Conservation (phyloP, 2,888 invertebrate species). For the Tolmerus cingulatus region DNA sequence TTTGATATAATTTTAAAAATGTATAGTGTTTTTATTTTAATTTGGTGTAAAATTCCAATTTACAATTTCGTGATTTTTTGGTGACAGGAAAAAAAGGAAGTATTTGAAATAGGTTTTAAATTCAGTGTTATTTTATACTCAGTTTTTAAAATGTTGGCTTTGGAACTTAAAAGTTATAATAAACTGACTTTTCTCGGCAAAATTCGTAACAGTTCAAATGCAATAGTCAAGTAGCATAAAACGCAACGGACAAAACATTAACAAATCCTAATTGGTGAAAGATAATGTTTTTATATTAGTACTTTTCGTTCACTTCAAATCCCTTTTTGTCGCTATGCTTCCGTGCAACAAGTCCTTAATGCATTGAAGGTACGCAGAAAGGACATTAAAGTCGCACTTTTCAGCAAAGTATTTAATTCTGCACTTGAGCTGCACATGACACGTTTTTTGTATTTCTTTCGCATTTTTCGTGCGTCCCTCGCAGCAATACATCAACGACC, state of each 20-base stretch:
- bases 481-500: constrained; percentile 13
- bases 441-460: constrained; percentile 17
- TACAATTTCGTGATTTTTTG: too few species aligned
- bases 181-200: too few species aligned
- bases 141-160: too few species aligned
- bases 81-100: too few species aligned
- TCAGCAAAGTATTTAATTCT: background rate
- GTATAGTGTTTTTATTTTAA: too few species aligned
- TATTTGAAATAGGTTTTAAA: too few species aligned
- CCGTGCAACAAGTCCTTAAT: background rate
- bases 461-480: background rate
- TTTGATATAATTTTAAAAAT: too few species aligned
- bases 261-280: background rate
- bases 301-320: background rate
- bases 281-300: background rate
- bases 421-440: constrained; percentile 33
- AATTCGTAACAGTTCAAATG: too few species aligned
- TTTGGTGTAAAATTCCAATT: too few species aligned
- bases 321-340: background rate
- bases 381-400: background rate
- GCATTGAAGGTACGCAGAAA: background rate
- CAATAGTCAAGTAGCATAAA: too few species aligned
- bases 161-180: too few species aligned
- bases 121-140: too few species aligned
- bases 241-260: background rate